A percentile compares a stretch with the other conserved stretches of the same genome.
Evolutionary conservation across 1,140 invertebrate species (phyloP).

Genomic region (Oppia nitens): DNA sequence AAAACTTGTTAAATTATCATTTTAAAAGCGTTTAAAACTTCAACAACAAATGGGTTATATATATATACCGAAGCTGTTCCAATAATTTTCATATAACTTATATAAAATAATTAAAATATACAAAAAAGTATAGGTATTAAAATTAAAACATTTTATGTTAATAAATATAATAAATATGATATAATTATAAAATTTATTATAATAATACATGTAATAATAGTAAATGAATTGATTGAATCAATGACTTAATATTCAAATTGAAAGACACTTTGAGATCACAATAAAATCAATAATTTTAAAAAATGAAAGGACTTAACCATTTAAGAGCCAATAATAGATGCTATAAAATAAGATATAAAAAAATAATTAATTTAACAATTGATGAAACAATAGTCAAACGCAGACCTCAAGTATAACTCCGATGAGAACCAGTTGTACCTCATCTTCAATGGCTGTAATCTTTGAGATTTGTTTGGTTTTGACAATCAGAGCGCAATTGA

Average conservation of each 20-base stretch:
- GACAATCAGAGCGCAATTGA: conserved; percentile 5
- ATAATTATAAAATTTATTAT: too few species aligned
- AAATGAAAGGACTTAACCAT: conserved; percentile 8
- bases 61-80: too few species aligned
- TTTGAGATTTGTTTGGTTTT: conserved; percentile 9
- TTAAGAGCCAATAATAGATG: conserved; percentile 6
- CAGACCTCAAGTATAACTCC: conserved; percentile 30
- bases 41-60: too few species aligned
- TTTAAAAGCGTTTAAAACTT: too few species aligned
- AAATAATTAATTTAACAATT: neutral
- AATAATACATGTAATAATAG: too few species aligned
- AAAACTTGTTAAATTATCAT: too few species aligned
- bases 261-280: neutral
- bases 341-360: conserved; percentile 2
- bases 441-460: conserved; percentile 6
- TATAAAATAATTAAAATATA: too few species aligned
- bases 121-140: too few species aligned
- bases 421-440: conserved; percentile 7
- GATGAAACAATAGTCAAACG: neutral
- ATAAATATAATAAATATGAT: too few species aligned
- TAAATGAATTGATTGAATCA: neutral
- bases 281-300: neutral
- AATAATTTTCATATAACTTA: too few species aligned
- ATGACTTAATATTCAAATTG: neutral
- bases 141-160: too few species aligned